Conservation (phyloP, 2,888 invertebrate species). For the Stegophylla sp. region DNA sequence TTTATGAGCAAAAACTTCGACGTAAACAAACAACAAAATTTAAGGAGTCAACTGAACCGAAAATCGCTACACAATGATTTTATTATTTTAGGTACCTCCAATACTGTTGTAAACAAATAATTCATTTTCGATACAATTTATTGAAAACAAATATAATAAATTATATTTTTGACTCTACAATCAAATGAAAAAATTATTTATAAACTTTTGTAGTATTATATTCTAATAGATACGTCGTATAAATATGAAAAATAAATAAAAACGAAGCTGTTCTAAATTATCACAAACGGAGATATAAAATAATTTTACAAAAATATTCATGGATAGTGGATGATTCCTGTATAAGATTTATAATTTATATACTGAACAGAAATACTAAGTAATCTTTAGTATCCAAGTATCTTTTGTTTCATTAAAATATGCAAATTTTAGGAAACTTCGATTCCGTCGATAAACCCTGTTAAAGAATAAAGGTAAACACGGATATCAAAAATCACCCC, state of each 20-base stretch:
- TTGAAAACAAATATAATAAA: conserved; percentile 27
- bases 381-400: too few species aligned
- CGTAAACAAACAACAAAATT: conserved; percentile 1
- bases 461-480: conserved; percentile 2
- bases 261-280: background rate
- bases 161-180: background rate
- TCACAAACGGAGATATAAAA: background rate
- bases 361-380: background rate
- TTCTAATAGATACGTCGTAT: too few species aligned
- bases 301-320: background rate
- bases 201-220: too few species aligned
- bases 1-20: conserved; percentile 29
- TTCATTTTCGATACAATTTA: conserved; percentile 1
- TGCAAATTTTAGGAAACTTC: background rate
- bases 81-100: conserved; percentile 24
- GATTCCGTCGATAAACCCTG: background rate
- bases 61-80: background rate
- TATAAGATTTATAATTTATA: background rate
- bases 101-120: background rate
- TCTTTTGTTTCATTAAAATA: conserved; percentile 40
- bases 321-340: background rate
- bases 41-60: conserved; percentile 19
- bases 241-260: background rate
- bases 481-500: background rate
- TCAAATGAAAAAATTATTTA: too few species aligned